phyloP scores from a whole-genome alignment of 2,888 invertebrate species.

The Leucoma salicis region DNA sequence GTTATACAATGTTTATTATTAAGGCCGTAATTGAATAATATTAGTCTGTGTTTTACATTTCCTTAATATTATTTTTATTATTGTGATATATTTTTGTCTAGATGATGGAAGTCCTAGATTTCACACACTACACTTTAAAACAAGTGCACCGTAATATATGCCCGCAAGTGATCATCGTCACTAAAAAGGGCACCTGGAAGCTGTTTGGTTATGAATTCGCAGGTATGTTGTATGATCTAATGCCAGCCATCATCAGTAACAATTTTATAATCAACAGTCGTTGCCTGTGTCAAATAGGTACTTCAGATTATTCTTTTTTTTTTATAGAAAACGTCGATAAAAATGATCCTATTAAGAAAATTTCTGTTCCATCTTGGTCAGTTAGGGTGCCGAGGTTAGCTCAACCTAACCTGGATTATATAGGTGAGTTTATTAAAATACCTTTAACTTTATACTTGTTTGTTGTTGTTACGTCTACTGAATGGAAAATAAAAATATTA shows the following conservation, averaged over 20 bases:
- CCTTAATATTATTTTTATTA: slow-evolving; percentile 20
- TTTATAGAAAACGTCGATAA: slow-evolving; percentile 87
- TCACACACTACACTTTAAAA: slow-evolving; percentile 93
- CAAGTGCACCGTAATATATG: slow-evolving; percentile 97
- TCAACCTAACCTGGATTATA: slow-evolving; percentile 96
- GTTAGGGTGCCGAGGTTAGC: slow-evolving; percentile 94
- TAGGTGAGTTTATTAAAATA: slow-evolving; percentile 81
- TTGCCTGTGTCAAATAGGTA: no score
- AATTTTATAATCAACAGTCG: no score
- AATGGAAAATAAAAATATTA: no score
- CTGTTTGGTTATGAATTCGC: slow-evolving; percentile 96
- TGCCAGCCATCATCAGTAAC: no score
- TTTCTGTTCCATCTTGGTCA: slow-evolving; percentile 94
- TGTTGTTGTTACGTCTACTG: no score
- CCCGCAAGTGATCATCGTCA: slow-evolving; percentile 95
- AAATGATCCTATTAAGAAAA: slow-evolving; percentile 86
- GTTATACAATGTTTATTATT: no score
- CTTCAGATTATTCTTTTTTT: slow-evolving; percentile 14
- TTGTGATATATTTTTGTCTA: slow-evolving; percentile 70
- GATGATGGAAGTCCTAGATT: slow-evolving; percentile 97
- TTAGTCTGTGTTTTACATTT: no score
- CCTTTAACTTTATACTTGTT: background rate
- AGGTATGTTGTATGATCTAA: slow-evolving; percentile 85
- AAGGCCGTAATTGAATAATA: no score
- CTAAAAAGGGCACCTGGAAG: slow-evolving; percentile 97